Base-by-base conservation (phyloP, 53 echinoderm and acorn worm genomes). In the Pentamera pediparva region DNA sequence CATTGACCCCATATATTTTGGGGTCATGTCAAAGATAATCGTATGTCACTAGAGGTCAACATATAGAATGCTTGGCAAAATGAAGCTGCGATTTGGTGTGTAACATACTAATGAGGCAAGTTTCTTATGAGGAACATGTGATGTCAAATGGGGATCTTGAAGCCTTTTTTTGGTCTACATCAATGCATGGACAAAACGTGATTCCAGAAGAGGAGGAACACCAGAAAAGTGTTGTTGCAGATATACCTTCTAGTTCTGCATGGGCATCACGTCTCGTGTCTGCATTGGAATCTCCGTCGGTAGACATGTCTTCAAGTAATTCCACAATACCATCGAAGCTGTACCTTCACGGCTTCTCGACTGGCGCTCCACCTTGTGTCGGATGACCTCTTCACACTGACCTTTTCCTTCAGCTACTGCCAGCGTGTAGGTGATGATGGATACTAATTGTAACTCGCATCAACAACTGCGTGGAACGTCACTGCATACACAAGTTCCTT, bases 301-400 rank as follows among this genome's bases (percentile, higher is more conserved):
- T 58, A 30, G 58, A 58, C 58, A 58, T 58, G 58, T 22, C 58
- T 58, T 58, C 58, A 58, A 58, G 58, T 58, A 22, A 58, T 24
- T 28, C 25, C 22, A 2, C 30, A 8, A 13, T 13, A 29, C 3
- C 59, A 58, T 3, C 59, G 4, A 58, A 2, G 30, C 28, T 58
- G 6, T 59, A 59, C 59, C 59, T 59, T 59, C 31, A 59, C 31
- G 31, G 31, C 59, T 59, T 59, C 59, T 33, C 59, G 25, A 59
- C 28, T 25, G 59, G 59, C 59, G 59, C 59, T 59, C 59, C 31
- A 59, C 59, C 59, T 25, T 59, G 59, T 59, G 59, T 59, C 35
- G 28, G 31, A 59, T 59, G 28, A 59, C 31, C 59, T 25, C 59
- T 59, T 24, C 13, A 59, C 25, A 59, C 28, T 59, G 26, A 25